phyloP scores from a whole-genome alignment of 2,113 vertebrate species.

The Oreocharis arfaki region DNA sequence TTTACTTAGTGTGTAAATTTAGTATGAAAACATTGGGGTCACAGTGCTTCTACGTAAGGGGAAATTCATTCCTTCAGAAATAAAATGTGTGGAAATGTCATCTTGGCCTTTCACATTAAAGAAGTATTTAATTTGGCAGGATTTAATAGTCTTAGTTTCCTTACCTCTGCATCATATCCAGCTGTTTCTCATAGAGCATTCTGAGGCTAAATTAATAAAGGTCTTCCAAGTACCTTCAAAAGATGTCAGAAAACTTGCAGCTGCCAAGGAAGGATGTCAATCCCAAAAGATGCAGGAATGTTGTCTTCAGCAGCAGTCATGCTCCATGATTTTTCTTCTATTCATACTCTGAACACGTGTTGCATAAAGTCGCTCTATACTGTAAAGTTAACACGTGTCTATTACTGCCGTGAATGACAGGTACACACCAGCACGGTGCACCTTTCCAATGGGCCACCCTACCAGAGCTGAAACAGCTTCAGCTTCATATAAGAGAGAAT shows the following conservation, averaged over 20 bases:
- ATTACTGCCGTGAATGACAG: not conserved
- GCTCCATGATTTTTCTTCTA: not conserved
- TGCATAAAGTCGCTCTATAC: not conserved
- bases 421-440: accelerated
- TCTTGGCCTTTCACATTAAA: not conserved
- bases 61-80: not conserved
- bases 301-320: not conserved
- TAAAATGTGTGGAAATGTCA: not conserved
- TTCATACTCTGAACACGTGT: not conserved
- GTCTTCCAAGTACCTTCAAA: not conserved
- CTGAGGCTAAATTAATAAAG: not conserved
- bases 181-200: not conserved
- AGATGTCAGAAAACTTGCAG: not conserved
- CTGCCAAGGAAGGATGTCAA: not conserved
- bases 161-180: not conserved
- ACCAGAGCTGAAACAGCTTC: not conserved
- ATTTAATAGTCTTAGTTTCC: not conserved
- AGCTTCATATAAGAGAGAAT: not conserved
- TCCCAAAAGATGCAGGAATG: not conserved
- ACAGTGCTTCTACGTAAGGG: accelerated
- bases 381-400: not conserved
- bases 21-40: not conserved
- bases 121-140: not conserved
- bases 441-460: not conserved
- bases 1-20: not conserved